Base-by-base conservation (phyloP, 1,140 invertebrate genomes). In the Diorhabda elongata region DNA sequence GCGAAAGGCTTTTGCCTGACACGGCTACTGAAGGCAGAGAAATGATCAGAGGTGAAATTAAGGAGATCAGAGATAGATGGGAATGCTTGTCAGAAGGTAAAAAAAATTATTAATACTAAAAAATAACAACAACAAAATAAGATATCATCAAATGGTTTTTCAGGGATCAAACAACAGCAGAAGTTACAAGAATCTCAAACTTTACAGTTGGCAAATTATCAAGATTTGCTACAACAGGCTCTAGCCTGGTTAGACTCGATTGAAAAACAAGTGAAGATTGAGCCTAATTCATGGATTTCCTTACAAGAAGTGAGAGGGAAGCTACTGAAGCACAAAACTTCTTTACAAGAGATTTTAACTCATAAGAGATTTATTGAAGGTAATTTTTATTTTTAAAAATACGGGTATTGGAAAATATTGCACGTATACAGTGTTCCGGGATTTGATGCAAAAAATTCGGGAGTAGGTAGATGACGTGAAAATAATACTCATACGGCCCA, bases 311-410 rank as follows among this genome's bases (percentile, higher is more conserved):
- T 95, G 47, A 86, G 91, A 71, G 90, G 91, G 0, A 96, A 94
- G 81, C 81, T 97, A 61, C 85, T 96, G 57, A 96, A 96, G 78
- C 89, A 92, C 74, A 96, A 96, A 87, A 90, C 90, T 2, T 84
- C 90, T 57, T 85, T 94, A 43, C 95, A 97, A 85, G 96, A 98
- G 83, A 94, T 96, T 9, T 82, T 90, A 41, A 91, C 92, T 1
- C 93, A 98, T 76, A 96, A 96, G 79, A 85, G 95, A 69, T 88
- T 95, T 42, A 89, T 98, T 60, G 96, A 97, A 82, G 90, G 90
- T 69, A 73, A 66, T 63, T 52, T 11, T 60, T 5, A 8, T 42
- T 57, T 26, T 58, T 26, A n/a, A 61, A 59, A 9, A 58, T 57
- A 47, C 57, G 6, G 26, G 4, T 26, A 26, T 26, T 26, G 26